Base-by-base conservation (phyloP, 1,140 invertebrate genomes). In the Drosophila santomea region DNA sequence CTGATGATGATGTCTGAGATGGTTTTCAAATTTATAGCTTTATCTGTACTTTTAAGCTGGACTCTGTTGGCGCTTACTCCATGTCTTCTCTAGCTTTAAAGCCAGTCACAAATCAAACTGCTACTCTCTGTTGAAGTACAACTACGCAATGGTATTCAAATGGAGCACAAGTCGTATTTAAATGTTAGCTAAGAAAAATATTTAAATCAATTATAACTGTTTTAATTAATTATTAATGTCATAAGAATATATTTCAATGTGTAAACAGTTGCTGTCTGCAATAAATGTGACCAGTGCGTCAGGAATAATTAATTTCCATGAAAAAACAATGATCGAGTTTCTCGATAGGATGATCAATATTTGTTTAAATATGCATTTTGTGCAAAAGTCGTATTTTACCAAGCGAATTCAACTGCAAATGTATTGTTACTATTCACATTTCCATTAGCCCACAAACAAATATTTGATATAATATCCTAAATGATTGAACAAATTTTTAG, bases 101-200 rank as follows among this genome's bases (percentile, higher is more conserved):
- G 67, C 44, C 44, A 51, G 25, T 52, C 45, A 32, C 47, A 72
- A 64, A 50, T 47, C 28, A 62, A 62, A 62, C 58, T 45, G 67
- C 73, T 63, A 80, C 51, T 36, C 71, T 85, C 78, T 77, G 74
- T 78, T 74, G 48, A 80, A 88, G 79, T 89, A 83, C 75, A 89
- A 88, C 74, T 79, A 83, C 76, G 71, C 63, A 80, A 80, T 79
- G 84, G 84, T 88, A 86, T 86, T 86, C 79, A 89, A 78, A 63
- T 39, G 51, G 64, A 76, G 83, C 83, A 86, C 82, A 86, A 86
- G 68, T 54, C 71, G 60, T 88, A 89, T 89, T 79, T 74, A 80
- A 80, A 83, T 74, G 66, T 88, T 86, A 79, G 66, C 71, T 62
- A 83, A 84, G 66, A 63, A 66, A 74, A 62, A 50, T 84, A 47